Evolutionary conservation across 1,140 invertebrate species (phyloP).

Genomic region (Drosophila hydei): DNA sequence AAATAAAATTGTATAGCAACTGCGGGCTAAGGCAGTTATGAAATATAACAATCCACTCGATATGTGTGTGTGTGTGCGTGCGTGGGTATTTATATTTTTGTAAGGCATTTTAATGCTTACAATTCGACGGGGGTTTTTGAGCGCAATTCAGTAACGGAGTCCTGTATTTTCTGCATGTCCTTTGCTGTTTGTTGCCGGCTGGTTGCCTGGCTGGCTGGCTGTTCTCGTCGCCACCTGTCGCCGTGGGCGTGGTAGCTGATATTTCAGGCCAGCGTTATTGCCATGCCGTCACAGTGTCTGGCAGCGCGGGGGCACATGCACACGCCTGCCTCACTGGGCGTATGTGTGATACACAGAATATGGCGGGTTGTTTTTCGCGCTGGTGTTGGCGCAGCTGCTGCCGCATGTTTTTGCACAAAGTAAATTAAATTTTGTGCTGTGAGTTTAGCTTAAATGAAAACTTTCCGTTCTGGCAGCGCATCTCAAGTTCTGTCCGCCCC

Average conservation of each 20-base stretch:
- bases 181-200: constrained; percentile 26
- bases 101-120: constrained; percentile 57
- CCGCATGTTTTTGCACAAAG: constrained; percentile 70
- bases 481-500: constrained; percentile 5
- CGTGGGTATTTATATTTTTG: constrained; percentile 4
- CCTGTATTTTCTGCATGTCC: constrained; percentile 36
- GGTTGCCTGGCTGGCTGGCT: too few relatives aligned
- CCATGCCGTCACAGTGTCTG: constrained; percentile 28
- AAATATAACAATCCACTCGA: constrained; percentile 10
- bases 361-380: constrained; percentile 15
- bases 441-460: constrained; percentile 79
- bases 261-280: constrained; percentile 50
- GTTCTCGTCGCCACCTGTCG: constrained; percentile 66
- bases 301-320: constrained; percentile 13
- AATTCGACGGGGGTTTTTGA: constrained; percentile 44
- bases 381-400: constrained; percentile 56
- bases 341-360: constrained; percentile 63
- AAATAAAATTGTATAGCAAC: constrained; percentile 50
- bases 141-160: constrained; percentile 23
- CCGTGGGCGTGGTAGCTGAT: constrained; percentile 64
- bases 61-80: neutral
- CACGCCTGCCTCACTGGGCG: constrained; percentile 27
- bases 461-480: constrained; percentile 51
- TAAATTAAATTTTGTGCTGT: constrained; percentile 75
- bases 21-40: constrained; percentile 23